Conservation (phyloP, 2,797 vertebrate genomes). For the Phylloscopus collybita region DNA sequence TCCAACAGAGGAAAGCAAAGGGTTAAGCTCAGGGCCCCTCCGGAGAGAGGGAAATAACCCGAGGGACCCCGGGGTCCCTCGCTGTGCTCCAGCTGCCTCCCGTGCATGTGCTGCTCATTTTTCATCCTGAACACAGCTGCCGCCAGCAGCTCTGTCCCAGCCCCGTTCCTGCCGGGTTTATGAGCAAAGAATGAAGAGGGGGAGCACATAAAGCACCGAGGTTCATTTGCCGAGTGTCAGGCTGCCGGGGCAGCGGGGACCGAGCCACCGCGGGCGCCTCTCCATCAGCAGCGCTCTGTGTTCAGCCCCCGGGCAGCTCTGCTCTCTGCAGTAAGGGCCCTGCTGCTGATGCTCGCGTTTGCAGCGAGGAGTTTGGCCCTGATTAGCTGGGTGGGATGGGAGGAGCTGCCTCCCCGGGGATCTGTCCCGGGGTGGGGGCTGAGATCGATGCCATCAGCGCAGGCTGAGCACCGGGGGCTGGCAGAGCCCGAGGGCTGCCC, state of each 20-base stretch:
- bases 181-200: slow-evolving; percentile 65
- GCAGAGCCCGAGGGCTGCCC: background rate
- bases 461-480: background rate
- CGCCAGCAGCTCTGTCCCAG: slow-evolving; percentile 54
- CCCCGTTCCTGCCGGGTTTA: slow-evolving; percentile 63
- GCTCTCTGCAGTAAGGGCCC: background rate
- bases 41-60: background rate
- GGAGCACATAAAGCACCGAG: slow-evolving; percentile 43
- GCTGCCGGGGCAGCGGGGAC: slow-evolving; percentile 15
- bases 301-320: background rate
- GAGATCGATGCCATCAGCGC: background rate
- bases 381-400: background rate
- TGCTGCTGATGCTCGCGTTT: background rate
- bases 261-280: background rate
- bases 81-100: slow-evolving; percentile 48
- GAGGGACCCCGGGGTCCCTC: background rate
- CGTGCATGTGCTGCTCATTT: slow-evolving; percentile 64
- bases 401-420: background rate
- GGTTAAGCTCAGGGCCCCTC: background rate
- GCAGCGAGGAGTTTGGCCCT: background rate
- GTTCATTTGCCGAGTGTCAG: slow-evolving; percentile 74
- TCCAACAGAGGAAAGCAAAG: background rate
- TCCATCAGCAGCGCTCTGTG: background rate
- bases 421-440: background rate
- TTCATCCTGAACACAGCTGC: slow-evolving; percentile 67